Conservation (phyloP, 1,140 invertebrate species). For the Ceratitis capitata region DNA sequence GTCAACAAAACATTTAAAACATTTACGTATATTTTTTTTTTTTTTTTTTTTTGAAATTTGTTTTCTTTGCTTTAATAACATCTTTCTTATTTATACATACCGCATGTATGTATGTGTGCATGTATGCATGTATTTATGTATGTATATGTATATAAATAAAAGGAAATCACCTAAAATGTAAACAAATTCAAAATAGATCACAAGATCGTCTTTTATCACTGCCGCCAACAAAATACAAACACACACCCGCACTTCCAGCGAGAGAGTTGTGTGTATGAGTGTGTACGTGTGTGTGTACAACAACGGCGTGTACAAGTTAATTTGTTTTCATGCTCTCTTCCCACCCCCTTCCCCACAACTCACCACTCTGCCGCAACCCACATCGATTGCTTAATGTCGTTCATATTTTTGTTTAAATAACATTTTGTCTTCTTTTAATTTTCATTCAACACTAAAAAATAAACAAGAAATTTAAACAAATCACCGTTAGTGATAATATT, state of each 20-base stretch:
- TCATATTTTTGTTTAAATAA: constrained; percentile 38
- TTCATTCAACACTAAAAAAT: constrained; percentile 30
- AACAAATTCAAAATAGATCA: constrained; percentile 22
- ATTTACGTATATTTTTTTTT: neutral
- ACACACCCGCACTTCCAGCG: neutral
- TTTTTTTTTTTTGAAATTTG: neutral
- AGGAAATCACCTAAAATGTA: constrained; percentile 29
- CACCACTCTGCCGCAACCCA: too few species aligned
- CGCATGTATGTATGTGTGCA: too few species aligned
- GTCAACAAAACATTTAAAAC: neutral
- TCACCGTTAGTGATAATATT: constrained; percentile 14
- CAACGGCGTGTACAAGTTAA: constrained; percentile 15
- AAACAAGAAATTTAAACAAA: constrained; percentile 28
- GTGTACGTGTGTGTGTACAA: neutral
- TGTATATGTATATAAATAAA: constrained; percentile 23
- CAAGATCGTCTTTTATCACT: constrained; percentile 34
- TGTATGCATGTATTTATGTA: too few species aligned
- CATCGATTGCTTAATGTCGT: neutral
- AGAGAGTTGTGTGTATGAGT: neutral
- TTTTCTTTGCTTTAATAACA: neutral
- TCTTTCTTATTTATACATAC: constrained; percentile 25
- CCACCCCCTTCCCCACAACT: too few species aligned
- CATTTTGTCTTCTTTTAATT: constrained; percentile 31
- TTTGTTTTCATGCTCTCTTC: constrained; percentile 7
- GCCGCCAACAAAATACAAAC: constrained; percentile 3